These are phyloP conservation scores for Coelopa frigida DNA, from an alignment of 1,140 invertebrate genomes.

Conservation along the genomic window DNA sequence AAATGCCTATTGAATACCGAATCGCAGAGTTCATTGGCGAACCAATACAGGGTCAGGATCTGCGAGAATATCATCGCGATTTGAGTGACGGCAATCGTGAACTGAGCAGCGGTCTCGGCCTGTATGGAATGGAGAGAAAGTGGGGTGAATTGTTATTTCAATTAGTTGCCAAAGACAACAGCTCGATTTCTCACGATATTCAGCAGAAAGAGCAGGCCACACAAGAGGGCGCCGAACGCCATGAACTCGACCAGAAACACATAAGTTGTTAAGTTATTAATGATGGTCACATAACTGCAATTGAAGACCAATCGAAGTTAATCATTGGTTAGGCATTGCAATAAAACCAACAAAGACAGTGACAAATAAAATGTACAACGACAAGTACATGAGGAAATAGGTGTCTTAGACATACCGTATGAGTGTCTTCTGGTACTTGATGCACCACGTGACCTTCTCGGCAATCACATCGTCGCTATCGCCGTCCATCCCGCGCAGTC, in stretches of 20 bases:
- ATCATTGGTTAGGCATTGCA: background rate
- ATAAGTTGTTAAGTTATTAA: constrained; percentile 27
- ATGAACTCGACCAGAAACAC: constrained; percentile 33
- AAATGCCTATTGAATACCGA: background rate
- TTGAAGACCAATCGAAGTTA: background rate
- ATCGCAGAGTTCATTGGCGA: constrained; percentile 1
- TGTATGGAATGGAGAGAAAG: background rate
- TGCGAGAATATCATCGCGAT: constrained; percentile 7
- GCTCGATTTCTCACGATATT: constrained; percentile 25
- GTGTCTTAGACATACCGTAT: background rate
- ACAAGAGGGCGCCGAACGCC: constrained; percentile 32
- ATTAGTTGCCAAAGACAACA: constrained; percentile 1
- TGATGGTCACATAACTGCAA: constrained; percentile 27
- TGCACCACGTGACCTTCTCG: constrained; percentile 13
- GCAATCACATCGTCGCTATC: background rate
- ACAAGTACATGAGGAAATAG: background rate
- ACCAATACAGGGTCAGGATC: constrained; percentile 2
- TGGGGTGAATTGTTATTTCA: background rate
- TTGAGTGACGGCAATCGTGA: background rate
- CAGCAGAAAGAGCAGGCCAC: constrained; percentile 29
- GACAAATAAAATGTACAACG: background rate
- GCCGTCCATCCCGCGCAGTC: background rate
- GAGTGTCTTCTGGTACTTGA: constrained; percentile 4
- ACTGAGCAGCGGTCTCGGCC: background rate
- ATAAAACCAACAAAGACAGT: too few species aligned